Conservation (phyloP, 2,113 vertebrate genomes). For the Salvelinus sp. region DNA sequence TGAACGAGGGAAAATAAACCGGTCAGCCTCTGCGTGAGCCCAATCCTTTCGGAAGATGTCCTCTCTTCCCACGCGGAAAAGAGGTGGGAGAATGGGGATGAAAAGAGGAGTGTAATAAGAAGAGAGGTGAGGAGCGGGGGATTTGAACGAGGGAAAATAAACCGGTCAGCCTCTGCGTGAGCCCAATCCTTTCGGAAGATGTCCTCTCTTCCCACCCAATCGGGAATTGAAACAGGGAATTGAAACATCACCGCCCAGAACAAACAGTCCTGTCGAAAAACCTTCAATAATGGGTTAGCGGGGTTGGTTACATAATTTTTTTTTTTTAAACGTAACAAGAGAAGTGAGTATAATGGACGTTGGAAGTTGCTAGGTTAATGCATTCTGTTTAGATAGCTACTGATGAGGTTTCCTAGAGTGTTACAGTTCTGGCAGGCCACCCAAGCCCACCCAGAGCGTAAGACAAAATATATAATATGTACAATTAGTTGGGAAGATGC, state of each 20-base stretch:
- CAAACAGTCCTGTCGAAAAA: not conserved
- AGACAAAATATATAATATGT: too few species aligned
- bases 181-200: not conserved
- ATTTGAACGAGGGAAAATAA: not conserved
- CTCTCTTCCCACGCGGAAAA: not conserved
- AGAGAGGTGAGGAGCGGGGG: not conserved
- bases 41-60: not conserved
- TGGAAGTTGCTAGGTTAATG: too few species aligned
- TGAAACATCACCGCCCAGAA: not conserved
- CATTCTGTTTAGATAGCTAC: too few species aligned
- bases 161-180: not conserved
- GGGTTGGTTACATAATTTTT: too few species aligned
- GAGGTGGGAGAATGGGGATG: not conserved
- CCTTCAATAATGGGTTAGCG: too few species aligned
- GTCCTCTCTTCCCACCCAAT: not conserved
- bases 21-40: not conserved
- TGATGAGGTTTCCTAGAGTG: too few species aligned
- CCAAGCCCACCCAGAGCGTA: too few species aligned
- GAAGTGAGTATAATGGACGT: too few species aligned
- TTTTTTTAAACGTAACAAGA: too few species aligned
- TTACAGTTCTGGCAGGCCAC: slow-evolving; percentile 1
- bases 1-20: not conserved
- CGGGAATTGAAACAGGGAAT: not conserved
- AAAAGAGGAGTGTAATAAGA: not conserved
- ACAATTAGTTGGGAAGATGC: too few species aligned